Conservation (phyloP, 2,888 invertebrate species). For the Acanthosepion lycidas region DNA sequence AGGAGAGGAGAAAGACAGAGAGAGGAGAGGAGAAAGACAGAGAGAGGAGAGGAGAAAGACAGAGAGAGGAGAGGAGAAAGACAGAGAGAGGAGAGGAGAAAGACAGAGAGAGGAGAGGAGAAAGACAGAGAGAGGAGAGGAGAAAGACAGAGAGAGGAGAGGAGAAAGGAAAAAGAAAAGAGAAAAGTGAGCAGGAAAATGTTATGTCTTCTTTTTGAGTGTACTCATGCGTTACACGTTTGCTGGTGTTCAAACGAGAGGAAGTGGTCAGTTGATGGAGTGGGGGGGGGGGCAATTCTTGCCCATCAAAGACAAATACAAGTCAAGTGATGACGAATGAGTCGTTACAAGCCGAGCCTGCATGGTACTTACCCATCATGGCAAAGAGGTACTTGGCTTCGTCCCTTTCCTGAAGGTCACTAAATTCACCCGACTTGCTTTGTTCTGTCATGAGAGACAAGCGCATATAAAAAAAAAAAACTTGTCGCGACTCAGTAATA, state of each 20-base stretch:
- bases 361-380: neutral
- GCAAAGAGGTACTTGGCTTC: neutral
- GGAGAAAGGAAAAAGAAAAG: too few species aligned
- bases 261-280: neutral
- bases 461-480: neutral
- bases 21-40: too few species aligned
- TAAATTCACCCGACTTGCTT: neutral
- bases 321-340: constrained; percentile 11
- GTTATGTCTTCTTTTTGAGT: too few species aligned
- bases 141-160: too few species aligned
- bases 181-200: too few species aligned
- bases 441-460: neutral
- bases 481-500: neutral
- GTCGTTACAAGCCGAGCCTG: neutral
- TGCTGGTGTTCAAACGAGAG: neutral
- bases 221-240: neutral
- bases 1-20: too few species aligned
- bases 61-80: too few species aligned
- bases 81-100: too few species aligned
- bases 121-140: too few species aligned
- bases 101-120: too few species aligned
- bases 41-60: too few species aligned
- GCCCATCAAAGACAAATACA: neutral
- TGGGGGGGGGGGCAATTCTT: neutral
- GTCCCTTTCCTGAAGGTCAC: neutral